Evolutionary conservation across 2,797 vertebrate species (phyloP).

Genomic region (Lophius americanus): DNA sequence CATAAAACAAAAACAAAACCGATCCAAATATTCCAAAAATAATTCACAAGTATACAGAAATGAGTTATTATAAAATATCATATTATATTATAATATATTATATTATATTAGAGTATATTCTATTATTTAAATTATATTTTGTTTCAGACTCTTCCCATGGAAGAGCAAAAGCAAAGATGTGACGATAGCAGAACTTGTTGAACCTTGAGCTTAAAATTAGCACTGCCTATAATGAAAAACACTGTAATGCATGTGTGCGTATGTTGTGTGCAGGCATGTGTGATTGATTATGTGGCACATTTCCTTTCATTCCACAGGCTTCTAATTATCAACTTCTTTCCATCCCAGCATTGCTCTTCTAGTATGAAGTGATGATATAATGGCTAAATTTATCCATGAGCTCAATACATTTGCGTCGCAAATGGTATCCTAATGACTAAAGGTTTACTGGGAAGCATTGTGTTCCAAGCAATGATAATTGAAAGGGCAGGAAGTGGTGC

Average conservation of each 20-base stretch:
- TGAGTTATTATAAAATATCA: too few species aligned
- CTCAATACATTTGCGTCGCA: conserved; percentile 59
- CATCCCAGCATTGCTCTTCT: conserved; percentile 25
- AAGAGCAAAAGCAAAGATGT: background rate
- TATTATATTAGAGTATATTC: too few species aligned
- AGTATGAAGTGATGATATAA: conserved; percentile 65
- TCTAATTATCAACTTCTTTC: conserved; percentile 63
- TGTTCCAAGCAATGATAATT: conserved; percentile 56
- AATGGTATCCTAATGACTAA: conserved; percentile 72
- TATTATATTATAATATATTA: too few species aligned
- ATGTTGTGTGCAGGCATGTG: conserved; percentile 8
- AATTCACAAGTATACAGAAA: background rate
- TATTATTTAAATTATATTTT: background rate
- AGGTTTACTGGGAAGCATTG: conserved; percentile 63
- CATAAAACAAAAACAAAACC: background rate
- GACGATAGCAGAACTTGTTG: conserved; percentile 4
- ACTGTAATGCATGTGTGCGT: background rate
- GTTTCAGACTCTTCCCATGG: background rate
- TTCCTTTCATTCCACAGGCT: conserved; percentile 61
- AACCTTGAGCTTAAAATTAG: conserved; percentile 10
- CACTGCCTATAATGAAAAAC: conserved; percentile 13
- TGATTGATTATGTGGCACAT: conserved; percentile 58
- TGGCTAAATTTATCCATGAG: conserved; percentile 67
- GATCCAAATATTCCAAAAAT: background rate
- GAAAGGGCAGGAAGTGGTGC: conserved; percentile 54